phyloP scores from a whole-genome alignment of 2,888 invertebrate genomes.

The Polydesmus complanatus region DNA sequence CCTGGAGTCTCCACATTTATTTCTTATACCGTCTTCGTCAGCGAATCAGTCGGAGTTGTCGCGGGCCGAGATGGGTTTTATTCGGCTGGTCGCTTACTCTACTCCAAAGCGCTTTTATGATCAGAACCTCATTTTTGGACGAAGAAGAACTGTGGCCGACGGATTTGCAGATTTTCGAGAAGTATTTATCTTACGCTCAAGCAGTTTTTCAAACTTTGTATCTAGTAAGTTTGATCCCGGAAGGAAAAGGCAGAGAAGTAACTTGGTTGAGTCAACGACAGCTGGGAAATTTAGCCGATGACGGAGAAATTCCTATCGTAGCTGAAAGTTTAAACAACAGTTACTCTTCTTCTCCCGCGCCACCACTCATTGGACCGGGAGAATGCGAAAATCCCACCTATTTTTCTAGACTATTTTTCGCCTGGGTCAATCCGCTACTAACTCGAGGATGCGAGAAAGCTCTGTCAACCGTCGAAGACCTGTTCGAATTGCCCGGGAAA shows the following conservation, averaged over 20 bases:
- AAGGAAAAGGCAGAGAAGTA: slow-evolving; percentile 36
- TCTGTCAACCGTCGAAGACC: slow-evolving; percentile 58
- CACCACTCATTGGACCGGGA: slow-evolving; percentile 57
- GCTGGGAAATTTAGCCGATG: slow-evolving; percentile 40
- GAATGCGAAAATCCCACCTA: slow-evolving; percentile 59
- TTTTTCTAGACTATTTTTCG: slow-evolving; percentile 61
- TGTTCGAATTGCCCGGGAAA: slow-evolving; percentile 62
- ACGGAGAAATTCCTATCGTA: slow-evolving; percentile 28
- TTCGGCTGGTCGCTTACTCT: slow-evolving; percentile 54
- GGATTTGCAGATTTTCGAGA: neutral
- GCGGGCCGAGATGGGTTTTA: slow-evolving; percentile 56
- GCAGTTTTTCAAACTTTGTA: slow-evolving; percentile 48
- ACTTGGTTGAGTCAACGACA: slow-evolving; percentile 26
- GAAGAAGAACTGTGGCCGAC: neutral
- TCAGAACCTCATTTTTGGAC: slow-evolving; percentile 47
- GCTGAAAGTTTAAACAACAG: slow-evolving; percentile 9
- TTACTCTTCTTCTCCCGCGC: slow-evolving; percentile 13
- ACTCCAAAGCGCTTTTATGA: slow-evolving; percentile 49
- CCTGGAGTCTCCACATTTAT: slow-evolving; percentile 61
- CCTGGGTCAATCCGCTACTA: slow-evolving; percentile 77
- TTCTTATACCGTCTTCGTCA: slow-evolving; percentile 3
- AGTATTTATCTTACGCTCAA: slow-evolving; percentile 20
- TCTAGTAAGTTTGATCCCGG: slow-evolving; percentile 54
- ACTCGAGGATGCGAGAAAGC: slow-evolving; percentile 57
- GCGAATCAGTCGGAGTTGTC: slow-evolving; percentile 41